Conservation (phyloP, 2,113 vertebrate species). For the human (Homo sapiens) region GRCh38 chr3:110168501-110169000, state of each 20-base stretch:
- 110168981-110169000: background rate
- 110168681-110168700: background rate
- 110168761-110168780: too few species aligned
- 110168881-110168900: background rate
- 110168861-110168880: background rate
- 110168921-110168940: background rate
- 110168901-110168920: background rate
- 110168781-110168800: too few species aligned
- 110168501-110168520: slow-evolving; percentile 67
- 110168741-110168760: background rate
- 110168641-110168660: slow-evolving; percentile 5
- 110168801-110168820: background rate
- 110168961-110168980: background rate
- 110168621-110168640: slow-evolving; percentile 18
- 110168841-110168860: background rate
- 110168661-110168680: background rate
- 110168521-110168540: slow-evolving; percentile 67
- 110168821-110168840: background rate
- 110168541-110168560: slow-evolving; percentile 36
- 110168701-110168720: background rate
- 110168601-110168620: slow-evolving; percentile 63
- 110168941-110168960: background rate
- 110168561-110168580: slow-evolving; percentile 51
- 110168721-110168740: background rate
- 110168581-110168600: slow-evolving; percentile 49